phyloP scores from a whole-genome alignment of 2,797 vertebrate species.

The Diceros bicornis region DNA sequence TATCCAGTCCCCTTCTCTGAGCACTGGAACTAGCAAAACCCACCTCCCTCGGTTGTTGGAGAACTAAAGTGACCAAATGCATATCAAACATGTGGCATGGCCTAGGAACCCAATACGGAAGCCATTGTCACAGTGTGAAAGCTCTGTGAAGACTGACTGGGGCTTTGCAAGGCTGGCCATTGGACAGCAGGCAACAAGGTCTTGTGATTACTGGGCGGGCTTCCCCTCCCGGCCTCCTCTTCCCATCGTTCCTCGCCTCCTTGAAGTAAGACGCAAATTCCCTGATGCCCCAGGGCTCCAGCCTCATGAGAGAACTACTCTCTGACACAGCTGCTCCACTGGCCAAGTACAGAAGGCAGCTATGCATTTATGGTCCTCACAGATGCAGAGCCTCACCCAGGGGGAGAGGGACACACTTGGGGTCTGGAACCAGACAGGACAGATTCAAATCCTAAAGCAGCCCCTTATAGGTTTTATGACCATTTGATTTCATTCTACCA shows the following conservation, averaged over 20 bases:
- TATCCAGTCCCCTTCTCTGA: neutral
- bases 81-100: neutral
- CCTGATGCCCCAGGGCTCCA: neutral
- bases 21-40: neutral
- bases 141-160: neutral
- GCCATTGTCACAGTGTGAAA: rapidly evolving
- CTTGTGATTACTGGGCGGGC: neutral
- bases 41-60: neutral
- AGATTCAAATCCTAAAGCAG: neutral
- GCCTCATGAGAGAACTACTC: neutral
- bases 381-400: neutral
- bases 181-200: too few species aligned
- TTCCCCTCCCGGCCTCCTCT: neutral
- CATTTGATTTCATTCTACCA: neutral
- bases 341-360: neutral
- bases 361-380: neutral
- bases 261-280: neutral
- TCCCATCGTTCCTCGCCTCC: neutral
- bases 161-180: neutral
- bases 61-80: neutral
- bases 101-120: neutral
- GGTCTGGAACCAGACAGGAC: neutral
- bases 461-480: neutral
- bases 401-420: neutral
- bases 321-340: neutral